Percentiles rank a stretch among this genome's conserved stretches.
These are phyloP conservation scores for Anarhynchus alexandrinus DNA, from an alignment of 2,113 vertebrate species.

Conservation along the genomic window DNA sequence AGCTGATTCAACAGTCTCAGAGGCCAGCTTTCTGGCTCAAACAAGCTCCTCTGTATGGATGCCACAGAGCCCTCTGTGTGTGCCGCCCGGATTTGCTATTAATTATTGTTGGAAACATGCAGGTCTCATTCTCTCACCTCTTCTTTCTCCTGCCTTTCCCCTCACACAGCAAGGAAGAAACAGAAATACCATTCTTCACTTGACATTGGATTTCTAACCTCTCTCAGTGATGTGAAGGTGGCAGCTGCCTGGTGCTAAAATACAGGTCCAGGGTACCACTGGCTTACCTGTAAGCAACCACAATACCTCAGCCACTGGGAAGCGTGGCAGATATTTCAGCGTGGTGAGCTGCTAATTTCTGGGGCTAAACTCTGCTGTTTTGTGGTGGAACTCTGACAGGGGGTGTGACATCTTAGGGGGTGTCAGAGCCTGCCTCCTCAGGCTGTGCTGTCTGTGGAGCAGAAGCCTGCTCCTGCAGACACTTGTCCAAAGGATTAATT, in stretches of 20 bases:
- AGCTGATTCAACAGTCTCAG: background rate
- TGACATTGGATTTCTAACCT: background rate
- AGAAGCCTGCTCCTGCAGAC: background rate
- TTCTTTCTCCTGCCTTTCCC: background rate
- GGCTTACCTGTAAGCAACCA: background rate
- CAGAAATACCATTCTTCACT: background rate
- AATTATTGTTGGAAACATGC: background rate
- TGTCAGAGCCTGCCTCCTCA: background rate
- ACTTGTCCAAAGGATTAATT: background rate
- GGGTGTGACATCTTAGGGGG: background rate
- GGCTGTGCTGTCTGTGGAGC: background rate
- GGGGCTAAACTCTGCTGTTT: background rate
- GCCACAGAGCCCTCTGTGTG: background rate
- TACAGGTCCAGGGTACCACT: background rate
- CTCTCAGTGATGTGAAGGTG: background rate
- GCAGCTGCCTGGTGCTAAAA: background rate
- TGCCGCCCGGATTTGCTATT: background rate
- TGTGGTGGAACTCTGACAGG: background rate
- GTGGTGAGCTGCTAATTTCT: background rate
- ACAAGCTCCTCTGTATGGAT: background rate
- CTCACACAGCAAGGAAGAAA: background rate
- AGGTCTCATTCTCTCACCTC: background rate
- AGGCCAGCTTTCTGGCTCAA: background rate
- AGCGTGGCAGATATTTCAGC: accelerated
- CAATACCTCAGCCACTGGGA: background rate